Conservation (phyloP, 2,888 invertebrate genomes). For the Lobophora halterata region DNA sequence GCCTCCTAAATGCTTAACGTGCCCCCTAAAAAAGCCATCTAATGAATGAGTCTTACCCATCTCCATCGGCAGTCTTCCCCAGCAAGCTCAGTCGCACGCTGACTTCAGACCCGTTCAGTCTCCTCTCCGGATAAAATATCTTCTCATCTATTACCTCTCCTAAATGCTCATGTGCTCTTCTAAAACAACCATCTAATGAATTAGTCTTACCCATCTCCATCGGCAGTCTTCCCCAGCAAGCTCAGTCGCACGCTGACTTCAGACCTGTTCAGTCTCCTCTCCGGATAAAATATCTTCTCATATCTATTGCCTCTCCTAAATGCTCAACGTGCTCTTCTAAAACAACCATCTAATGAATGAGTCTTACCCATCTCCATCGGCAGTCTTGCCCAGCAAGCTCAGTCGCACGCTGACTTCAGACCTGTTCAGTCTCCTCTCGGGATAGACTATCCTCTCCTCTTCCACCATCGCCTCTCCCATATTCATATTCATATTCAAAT, state of each 20-base stretch:
- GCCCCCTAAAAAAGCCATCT: no score
- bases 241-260: slow-evolving; percentile 58
- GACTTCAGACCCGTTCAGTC: slow-evolving; percentile 59
- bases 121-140: no score
- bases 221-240: slow-evolving; percentile 45
- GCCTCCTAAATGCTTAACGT: no score
- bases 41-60: not conserved
- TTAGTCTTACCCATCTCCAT: not conserved
- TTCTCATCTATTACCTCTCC: no score
- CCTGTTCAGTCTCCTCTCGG: slow-evolving; percentile 42
- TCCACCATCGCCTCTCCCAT: slow-evolving; percentile 27
- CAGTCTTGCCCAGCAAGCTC: slow-evolving; percentile 67
- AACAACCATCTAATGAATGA: no score
- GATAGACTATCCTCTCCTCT: slow-evolving; percentile 30
- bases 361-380: slow-evolving; percentile 67
- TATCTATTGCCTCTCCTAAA: no score
- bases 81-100: slow-evolving; percentile 51
- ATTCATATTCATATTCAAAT: no score
- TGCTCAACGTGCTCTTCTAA: no score
- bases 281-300: no score
- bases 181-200: no score
- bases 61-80: slow-evolving; percentile 38
- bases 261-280: no score
- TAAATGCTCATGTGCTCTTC: no score
- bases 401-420: slow-evolving; percentile 60